Conservation (phyloP, 2,797 vertebrate genomes). For the Peromyscus melanophrys region DNA sequence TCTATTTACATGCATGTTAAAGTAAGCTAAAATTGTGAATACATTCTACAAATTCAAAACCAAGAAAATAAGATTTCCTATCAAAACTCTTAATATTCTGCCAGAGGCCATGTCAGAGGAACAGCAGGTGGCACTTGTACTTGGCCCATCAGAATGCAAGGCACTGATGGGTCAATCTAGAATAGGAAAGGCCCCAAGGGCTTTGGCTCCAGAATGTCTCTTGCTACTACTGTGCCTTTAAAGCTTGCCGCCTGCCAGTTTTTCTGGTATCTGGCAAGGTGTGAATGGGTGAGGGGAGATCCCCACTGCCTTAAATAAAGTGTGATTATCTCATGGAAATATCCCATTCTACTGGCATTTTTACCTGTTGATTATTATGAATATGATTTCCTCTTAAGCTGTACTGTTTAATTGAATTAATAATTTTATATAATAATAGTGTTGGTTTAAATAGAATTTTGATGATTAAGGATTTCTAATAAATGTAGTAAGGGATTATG, state of each 20-base stretch:
- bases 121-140: background rate
- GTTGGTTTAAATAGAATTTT: background rate
- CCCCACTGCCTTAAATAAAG: background rate
- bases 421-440: background rate
- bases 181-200: background rate
- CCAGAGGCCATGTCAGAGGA: background rate
- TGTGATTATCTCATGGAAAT: background rate
- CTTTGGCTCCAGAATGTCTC: background rate
- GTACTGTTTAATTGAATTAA: background rate
- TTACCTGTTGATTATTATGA: background rate
- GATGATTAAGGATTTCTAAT: background rate
- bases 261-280: no score
- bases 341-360: background rate
- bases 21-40: constrained; percentile 7
- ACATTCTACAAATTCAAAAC: background rate
- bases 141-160: background rate
- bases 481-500: background rate
- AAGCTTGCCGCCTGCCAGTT: background rate
- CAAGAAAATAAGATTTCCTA: background rate
- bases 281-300: background rate
- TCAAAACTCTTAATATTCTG: background rate
- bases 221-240: background rate
- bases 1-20: background rate
- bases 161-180: background rate
- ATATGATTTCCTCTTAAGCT: background rate